These are phyloP conservation scores for Meiosimyza platycephala DNA, from an alignment of 2,888 invertebrate species.

Conservation along the genomic window DNA sequence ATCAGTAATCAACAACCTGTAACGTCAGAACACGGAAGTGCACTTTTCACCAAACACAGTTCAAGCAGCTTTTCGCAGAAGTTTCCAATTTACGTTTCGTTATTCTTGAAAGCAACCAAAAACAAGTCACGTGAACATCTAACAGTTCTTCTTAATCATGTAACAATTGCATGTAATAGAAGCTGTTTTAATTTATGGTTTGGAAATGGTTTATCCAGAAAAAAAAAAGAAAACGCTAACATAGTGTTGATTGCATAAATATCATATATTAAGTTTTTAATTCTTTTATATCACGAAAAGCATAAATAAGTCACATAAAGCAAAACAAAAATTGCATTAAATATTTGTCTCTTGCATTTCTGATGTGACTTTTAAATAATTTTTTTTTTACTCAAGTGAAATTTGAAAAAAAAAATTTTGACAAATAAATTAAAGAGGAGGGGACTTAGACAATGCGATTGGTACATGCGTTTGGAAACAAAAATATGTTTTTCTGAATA, in stretches of 20 bases:
- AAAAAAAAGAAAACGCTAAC: background rate
- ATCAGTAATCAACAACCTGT: slow-evolving; percentile 36
- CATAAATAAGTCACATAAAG: too few species aligned
- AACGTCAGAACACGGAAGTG: slow-evolving; percentile 38
- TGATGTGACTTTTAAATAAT: too few species aligned
- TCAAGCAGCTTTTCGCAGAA: background rate
- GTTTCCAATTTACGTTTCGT: background rate
- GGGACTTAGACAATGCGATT: too few species aligned
- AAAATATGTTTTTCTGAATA: too few species aligned
- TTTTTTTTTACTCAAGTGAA: too few species aligned
- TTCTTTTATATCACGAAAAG: too few species aligned
- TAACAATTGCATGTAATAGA: slow-evolving; percentile 22
- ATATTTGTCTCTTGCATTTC: too few species aligned
- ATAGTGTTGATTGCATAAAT: background rate
- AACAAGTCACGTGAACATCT: slow-evolving; percentile 30
- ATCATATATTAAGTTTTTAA: background rate
- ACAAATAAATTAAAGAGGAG: too few species aligned
- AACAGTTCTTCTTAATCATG: slow-evolving; percentile 35
- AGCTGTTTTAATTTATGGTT: slow-evolving; percentile 25
- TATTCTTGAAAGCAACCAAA: background rate
- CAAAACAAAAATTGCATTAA: too few species aligned
- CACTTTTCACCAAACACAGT: background rate
- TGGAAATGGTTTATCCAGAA: slow-evolving; percentile 1
- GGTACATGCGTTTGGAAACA: too few species aligned
- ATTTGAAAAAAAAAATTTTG: too few species aligned